Conservation (phyloP, 2,888 invertebrate species). For the Xylota segnis region DNA sequence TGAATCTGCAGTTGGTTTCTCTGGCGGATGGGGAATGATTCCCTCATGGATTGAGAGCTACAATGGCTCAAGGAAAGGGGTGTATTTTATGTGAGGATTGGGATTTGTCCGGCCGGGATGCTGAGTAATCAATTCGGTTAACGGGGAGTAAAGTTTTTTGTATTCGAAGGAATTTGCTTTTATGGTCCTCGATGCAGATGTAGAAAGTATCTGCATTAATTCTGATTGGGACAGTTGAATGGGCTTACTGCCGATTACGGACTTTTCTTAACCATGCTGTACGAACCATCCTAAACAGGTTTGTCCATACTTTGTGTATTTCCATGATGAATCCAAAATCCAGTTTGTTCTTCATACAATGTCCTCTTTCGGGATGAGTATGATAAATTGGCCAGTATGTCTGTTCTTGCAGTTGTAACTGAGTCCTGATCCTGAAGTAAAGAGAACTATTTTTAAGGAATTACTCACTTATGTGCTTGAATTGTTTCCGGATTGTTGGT, state of each 20-base stretch:
- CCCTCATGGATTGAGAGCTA: not conserved
- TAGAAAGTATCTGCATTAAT: not conserved
- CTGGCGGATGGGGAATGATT: not conserved
- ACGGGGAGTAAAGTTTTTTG: slow-evolving; percentile 1
- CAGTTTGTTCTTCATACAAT: no score
- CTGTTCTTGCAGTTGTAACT: no score
- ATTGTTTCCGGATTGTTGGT: no score
- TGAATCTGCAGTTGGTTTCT: slow-evolving; percentile 29
- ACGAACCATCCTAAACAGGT: no score
- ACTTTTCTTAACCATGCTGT: no score
- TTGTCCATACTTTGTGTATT: no score
- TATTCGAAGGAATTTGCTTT: not conserved
- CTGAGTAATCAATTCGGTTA: slow-evolving; percentile 29
- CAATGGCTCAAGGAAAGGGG: not conserved
- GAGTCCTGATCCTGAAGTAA: no score
- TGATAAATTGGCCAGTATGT: no score
- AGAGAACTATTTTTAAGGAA: no score
- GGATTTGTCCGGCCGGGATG: slow-evolving; percentile 5
- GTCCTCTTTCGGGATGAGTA: no score
- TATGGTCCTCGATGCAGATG: not conserved
- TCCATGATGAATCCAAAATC: no score
- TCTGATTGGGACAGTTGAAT: not conserved
- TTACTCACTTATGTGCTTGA: no score
- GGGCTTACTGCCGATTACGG: not conserved
- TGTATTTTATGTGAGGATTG: slow-evolving; percentile 26